Conservation (phyloP, 2,113 vertebrate species). For the Larimichthys polyactis region DNA sequence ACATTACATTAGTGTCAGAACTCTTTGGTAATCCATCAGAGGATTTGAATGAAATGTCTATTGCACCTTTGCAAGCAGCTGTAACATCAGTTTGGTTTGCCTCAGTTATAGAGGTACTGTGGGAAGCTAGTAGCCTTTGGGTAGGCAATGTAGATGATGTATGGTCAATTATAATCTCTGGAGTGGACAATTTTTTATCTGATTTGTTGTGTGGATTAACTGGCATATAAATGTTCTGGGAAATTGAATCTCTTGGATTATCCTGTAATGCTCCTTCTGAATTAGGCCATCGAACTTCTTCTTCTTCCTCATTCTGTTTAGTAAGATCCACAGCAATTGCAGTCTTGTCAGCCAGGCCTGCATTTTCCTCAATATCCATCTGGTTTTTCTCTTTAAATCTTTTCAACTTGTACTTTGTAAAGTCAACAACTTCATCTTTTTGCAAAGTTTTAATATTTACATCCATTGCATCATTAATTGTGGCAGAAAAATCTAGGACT, state of each 20-base stretch:
- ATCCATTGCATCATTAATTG: slow-evolving; percentile 1
- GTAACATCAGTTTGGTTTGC: slow-evolving; percentile 56
- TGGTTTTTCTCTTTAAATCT: slow-evolving; percentile 65
- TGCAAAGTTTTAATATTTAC: slow-evolving; percentile 23
- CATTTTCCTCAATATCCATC: slow-evolving; percentile 8
- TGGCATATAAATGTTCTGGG: slow-evolving; percentile 19
- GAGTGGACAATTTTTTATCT: slow-evolving; percentile 39
- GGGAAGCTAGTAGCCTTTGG: slow-evolving; percentile 23
- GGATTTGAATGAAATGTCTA: slow-evolving; percentile 66
- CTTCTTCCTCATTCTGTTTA: slow-evolving; percentile 67
- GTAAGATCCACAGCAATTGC: slow-evolving; percentile 74
- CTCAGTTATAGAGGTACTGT: not conserved
- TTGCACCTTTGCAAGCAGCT: slow-evolving; percentile 77
- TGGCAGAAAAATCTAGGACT: slow-evolving; percentile 78
- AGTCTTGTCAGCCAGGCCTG: slow-evolving; percentile 12
- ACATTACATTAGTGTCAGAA: not conserved
- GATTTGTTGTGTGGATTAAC: slow-evolving; percentile 35
- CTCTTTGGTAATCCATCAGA: slow-evolving; percentile 29
- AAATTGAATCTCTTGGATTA: slow-evolving; percentile 20
- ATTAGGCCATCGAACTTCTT: slow-evolving; percentile 48
- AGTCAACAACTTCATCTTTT: slow-evolving; percentile 71
- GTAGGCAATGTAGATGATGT: slow-evolving; percentile 12
- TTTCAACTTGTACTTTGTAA: slow-evolving; percentile 80
- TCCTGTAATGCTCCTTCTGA: slow-evolving; percentile 29
- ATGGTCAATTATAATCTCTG: slow-evolving; percentile 20